phyloP scores from a whole-genome alignment of 2,797 vertebrate genomes.

The Lerista edwardsae region DNA sequence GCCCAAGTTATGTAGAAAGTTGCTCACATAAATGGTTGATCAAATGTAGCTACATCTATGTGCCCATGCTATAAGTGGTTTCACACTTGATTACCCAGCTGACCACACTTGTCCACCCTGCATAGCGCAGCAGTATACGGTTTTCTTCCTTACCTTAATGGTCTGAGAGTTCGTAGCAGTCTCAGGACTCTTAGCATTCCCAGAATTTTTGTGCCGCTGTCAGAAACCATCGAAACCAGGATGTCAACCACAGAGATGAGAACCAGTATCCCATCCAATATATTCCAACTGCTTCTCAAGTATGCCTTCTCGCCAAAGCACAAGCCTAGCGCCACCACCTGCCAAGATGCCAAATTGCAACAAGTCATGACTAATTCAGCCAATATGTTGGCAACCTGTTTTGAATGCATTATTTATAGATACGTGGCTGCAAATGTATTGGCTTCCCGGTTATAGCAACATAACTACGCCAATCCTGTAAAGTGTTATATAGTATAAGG shows the following conservation, averaged over 20 bases:
- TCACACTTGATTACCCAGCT: not conserved
- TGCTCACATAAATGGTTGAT: not conserved
- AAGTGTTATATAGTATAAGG: slow-evolving; percentile 43
- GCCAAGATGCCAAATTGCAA: slow-evolving; percentile 62
- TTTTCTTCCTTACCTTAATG: slow-evolving; percentile 83
- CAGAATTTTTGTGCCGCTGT: slow-evolving; percentile 94
- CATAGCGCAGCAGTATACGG: not conserved
- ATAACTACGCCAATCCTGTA: slow-evolving; percentile 56
- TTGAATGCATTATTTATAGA: slow-evolving; percentile 54
- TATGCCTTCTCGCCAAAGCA: slow-evolving; percentile 93
- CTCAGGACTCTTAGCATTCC: slow-evolving; percentile 94
- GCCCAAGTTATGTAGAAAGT: not conserved
- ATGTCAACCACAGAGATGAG: slow-evolving; percentile 96
- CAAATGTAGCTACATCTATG: not conserved
- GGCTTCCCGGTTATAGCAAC: slow-evolving; percentile 50
- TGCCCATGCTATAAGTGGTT: not conserved
- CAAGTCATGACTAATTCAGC: slow-evolving; percentile 37
- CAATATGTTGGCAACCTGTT: slow-evolving; percentile 30
- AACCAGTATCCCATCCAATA: slow-evolving; percentile 95
- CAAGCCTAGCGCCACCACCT: slow-evolving; percentile 93
- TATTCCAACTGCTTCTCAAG: slow-evolving; percentile 96
- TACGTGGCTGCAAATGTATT: slow-evolving; percentile 40
- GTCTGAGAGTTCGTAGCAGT: slow-evolving; percentile 91
- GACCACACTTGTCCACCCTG: fast-evolving
- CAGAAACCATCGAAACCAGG: slow-evolving; percentile 93